phyloP scores from a whole-genome alignment of 2,888 invertebrate genomes.

The Meandrusa payeni region DNA sequence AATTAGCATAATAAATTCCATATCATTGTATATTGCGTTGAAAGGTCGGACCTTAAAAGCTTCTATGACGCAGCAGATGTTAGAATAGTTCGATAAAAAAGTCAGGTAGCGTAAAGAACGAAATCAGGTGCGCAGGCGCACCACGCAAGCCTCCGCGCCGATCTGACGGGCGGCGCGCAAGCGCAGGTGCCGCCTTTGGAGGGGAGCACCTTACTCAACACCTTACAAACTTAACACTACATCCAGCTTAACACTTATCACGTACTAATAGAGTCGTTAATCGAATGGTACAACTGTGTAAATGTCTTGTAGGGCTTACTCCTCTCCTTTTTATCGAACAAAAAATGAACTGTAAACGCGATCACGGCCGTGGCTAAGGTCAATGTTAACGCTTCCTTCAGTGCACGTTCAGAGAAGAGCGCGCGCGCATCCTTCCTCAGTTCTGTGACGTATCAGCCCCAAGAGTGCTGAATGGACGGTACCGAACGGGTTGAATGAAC shows the following conservation, averaged over 20 bases:
- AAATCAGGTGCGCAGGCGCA: slow-evolving; percentile 60
- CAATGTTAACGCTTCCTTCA: slow-evolving; percentile 82
- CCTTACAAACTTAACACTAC: slow-evolving; percentile 60
- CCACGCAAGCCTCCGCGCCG: slow-evolving; percentile 55
- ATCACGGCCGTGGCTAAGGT: slow-evolving; percentile 81
- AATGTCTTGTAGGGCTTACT: slow-evolving; percentile 70
- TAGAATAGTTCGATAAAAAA: slow-evolving; percentile 37
- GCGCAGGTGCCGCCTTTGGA: slow-evolving; percentile 77
- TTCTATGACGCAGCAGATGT: slow-evolving; percentile 35
- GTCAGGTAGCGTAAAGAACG: slow-evolving; percentile 49
- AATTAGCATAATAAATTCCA: slow-evolving; percentile 23
- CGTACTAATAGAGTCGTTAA: slow-evolving; percentile 29
- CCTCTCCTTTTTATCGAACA: slow-evolving; percentile 82
- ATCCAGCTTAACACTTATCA: slow-evolving; percentile 27
- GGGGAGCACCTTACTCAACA: slow-evolving; percentile 76
- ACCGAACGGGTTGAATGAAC: slow-evolving; percentile 50
- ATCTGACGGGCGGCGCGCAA: slow-evolving; percentile 72
- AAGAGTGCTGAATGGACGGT: slow-evolving; percentile 39
- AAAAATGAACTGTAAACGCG: slow-evolving; percentile 82
- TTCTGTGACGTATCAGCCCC: slow-evolving; percentile 30
- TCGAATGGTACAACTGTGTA: slow-evolving; percentile 21
- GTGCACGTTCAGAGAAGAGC: slow-evolving; percentile 76
- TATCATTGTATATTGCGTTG: too few relatives aligned
- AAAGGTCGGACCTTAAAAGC: slow-evolving; percentile 22
- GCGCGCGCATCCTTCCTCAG: slow-evolving; percentile 72